phyloP scores from a whole-genome alignment of 1,140 invertebrate genomes.

The Bombus polaris region DNA sequence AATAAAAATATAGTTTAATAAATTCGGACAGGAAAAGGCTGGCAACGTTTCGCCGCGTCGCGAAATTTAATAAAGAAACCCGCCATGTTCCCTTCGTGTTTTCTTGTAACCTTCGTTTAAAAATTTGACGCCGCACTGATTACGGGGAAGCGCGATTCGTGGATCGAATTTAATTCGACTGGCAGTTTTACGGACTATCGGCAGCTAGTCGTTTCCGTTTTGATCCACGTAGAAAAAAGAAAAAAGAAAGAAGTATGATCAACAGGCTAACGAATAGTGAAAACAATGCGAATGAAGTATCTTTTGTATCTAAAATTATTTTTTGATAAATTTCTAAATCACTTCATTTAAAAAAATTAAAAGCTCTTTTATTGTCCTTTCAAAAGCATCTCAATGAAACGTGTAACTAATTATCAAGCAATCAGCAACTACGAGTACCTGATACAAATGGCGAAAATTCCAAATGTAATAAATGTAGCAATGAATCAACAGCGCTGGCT shows the following conservation, averaged over 20 bases:
- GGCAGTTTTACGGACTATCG: background rate
- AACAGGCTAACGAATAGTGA: too few relatives aligned
- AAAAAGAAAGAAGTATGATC: too few relatives aligned
- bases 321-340: too few relatives aligned
- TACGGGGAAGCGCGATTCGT: background rate
- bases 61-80: constrained; percentile 47
- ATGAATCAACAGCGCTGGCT: background rate
- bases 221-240: too few relatives aligned
- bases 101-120: background rate
- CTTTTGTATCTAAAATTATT: too few relatives aligned
- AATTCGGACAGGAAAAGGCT: background rate
- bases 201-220: background rate
- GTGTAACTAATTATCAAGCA: background rate
- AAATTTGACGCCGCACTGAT: constrained; percentile 22
- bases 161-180: constrained; percentile 26
- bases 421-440: background rate
- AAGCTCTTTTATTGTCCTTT: too few relatives aligned
- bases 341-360: too few relatives aligned
- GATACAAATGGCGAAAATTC: background rate
- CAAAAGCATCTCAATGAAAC: background rate
- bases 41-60: background rate
- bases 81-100: background rate
- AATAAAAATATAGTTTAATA: constrained; percentile 16
- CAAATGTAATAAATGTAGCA: background rate
- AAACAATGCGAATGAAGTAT: too few relatives aligned